These are phyloP conservation scores for Nothoprocta perdicaria DNA, from an alignment of 2,113 vertebrate species.

Conservation along the genomic window DNA sequence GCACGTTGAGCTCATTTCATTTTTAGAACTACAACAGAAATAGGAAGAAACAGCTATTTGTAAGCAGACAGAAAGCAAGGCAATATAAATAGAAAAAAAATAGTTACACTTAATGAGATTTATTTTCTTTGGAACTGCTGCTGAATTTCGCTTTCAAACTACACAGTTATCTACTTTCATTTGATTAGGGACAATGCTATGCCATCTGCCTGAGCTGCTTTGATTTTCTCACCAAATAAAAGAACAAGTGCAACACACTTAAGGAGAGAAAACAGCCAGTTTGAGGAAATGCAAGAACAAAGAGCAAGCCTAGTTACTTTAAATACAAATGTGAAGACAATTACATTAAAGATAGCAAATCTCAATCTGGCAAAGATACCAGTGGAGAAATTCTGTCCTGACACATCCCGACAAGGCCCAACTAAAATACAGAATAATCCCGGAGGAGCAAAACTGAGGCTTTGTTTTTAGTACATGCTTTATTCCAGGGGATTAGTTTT, in stretches of 20 bases:
- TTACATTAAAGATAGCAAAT: slow-evolving; percentile 44
- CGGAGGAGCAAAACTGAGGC: not conserved
- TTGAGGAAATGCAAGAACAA: slow-evolving; percentile 57
- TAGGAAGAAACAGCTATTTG: slow-evolving; percentile 27
- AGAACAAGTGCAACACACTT: slow-evolving; percentile 34
- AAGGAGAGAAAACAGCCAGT: slow-evolving; percentile 49
- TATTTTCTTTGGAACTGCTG: slow-evolving; percentile 56
- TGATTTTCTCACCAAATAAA: slow-evolving; percentile 58
- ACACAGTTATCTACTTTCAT: slow-evolving; percentile 64
- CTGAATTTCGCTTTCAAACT: slow-evolving; percentile 61
- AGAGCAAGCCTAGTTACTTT: slow-evolving; percentile 36
- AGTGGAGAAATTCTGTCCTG: slow-evolving; percentile 7
- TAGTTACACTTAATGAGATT: slow-evolving; percentile 61
- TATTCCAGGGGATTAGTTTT: not conserved
- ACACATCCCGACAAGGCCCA: not conserved
- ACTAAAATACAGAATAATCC: not conserved
- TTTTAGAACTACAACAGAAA: slow-evolving; percentile 51
- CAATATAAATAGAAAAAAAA: slow-evolving; percentile 48
- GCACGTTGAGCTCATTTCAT: slow-evolving; percentile 33
- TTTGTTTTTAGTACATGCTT: not conserved
- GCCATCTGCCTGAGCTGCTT: slow-evolving; percentile 49
- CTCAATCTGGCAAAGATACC: slow-evolving; percentile 29
- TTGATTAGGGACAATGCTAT: slow-evolving; percentile 63
- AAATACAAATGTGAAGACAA: slow-evolving; percentile 48
- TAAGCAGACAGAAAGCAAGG: slow-evolving; percentile 46